Evolutionary conservation across 2,797 vertebrate species (phyloP).

Genomic region (Ctenopoma kingsleyae): DNA sequence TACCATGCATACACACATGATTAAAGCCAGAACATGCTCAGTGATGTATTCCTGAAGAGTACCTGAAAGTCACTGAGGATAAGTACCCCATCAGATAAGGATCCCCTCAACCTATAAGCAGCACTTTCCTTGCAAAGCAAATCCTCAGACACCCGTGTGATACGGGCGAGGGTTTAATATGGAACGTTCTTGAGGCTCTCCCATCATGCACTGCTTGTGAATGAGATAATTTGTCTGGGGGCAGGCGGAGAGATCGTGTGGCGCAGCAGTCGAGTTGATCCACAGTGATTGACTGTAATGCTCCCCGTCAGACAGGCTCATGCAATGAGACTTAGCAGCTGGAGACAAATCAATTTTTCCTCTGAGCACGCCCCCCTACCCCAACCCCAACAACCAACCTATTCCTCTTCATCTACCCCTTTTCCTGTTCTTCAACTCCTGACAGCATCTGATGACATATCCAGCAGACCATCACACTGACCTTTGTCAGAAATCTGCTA

Average conservation of each 20-base stretch:
- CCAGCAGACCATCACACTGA: slow-evolving; percentile 50
- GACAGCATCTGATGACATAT: slow-evolving; percentile 50
- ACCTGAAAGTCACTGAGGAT: slow-evolving; percentile 38
- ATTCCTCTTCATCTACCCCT: slow-evolving; percentile 37
- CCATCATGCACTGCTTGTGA: slow-evolving; percentile 71
- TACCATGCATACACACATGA: slow-evolving; percentile 31
- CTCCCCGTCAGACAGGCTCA: slow-evolving; percentile 76
- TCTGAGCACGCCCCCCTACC: slow-evolving; percentile 8
- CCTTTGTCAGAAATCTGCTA: slow-evolving; percentile 50
- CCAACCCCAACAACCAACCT: slow-evolving; percentile 2
- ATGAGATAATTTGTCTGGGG: slow-evolving; percentile 73
- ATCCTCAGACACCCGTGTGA: slow-evolving; percentile 60
- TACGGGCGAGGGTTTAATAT: slow-evolving; percentile 30
- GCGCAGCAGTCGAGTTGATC: slow-evolving; percentile 72
- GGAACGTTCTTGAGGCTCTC: slow-evolving; percentile 58
- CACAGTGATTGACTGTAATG: slow-evolving; percentile 85
- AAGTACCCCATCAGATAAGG: slow-evolving; percentile 41
- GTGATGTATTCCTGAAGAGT: slow-evolving; percentile 35
- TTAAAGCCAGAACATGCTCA: slow-evolving; percentile 30
- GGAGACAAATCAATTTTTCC: slow-evolving; percentile 84
- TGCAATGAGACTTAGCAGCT: slow-evolving; percentile 76
- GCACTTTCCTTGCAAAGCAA: slow-evolving; percentile 57
- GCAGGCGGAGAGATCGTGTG: slow-evolving; percentile 48
- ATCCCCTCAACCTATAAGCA: slow-evolving; percentile 41
- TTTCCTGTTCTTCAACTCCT: slow-evolving; percentile 19